Percentiles rank a stretch among this genome's conserved stretches.
Evolutionary conservation across 2,888 invertebrate species (phyloP).

Genomic region (Eumacrocentrus americanus): DNA sequence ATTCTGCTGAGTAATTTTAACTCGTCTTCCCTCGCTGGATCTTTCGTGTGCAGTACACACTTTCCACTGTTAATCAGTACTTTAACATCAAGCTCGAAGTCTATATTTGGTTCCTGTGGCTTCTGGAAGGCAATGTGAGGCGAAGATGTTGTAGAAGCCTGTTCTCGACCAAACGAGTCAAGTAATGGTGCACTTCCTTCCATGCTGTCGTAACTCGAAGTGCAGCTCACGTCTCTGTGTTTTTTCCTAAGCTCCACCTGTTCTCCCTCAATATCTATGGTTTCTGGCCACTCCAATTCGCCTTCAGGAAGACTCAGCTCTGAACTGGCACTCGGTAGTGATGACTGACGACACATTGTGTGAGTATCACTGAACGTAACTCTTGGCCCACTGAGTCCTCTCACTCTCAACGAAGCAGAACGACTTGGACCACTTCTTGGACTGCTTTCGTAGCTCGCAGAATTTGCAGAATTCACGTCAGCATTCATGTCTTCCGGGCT

Average conservation of each 20-base stretch:
- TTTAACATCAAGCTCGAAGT: slow-evolving; percentile 94
- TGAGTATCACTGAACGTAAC: slow-evolving; percentile 70
- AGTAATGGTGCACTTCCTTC: slow-evolving; percentile 58
- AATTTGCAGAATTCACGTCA: slow-evolving; percentile 61
- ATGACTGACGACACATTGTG: slow-evolving; percentile 73
- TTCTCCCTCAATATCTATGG: slow-evolving; percentile 71
- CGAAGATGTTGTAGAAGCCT: slow-evolving; percentile 56
- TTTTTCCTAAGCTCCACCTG: slow-evolving; percentile 70
- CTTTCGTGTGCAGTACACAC: slow-evolving; percentile 94
- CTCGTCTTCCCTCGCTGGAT: slow-evolving; percentile 73
- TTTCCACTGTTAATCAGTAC: slow-evolving; percentile 96
- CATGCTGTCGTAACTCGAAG: slow-evolving; percentile 58
- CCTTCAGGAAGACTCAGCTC: slow-evolving; percentile 71
- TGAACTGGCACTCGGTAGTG: slow-evolving; percentile 77
- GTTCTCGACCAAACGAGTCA: slow-evolving; percentile 55
- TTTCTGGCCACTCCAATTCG: slow-evolving; percentile 67
- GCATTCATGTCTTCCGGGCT: slow-evolving; percentile 58
- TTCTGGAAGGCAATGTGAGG: slow-evolving; percentile 64
- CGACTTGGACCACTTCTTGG: slow-evolving; percentile 72
- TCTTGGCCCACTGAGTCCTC: slow-evolving; percentile 63
- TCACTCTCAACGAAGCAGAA: slow-evolving; percentile 72
- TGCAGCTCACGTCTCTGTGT: slow-evolving; percentile 51
- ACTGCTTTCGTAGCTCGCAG: slow-evolving; percentile 75
- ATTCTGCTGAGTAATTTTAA: slow-evolving; percentile 68
- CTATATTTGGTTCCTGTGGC: slow-evolving; percentile 87